phyloP scores from a whole-genome alignment of 2,113 vertebrate species.

The Riparia riparia region DNA sequence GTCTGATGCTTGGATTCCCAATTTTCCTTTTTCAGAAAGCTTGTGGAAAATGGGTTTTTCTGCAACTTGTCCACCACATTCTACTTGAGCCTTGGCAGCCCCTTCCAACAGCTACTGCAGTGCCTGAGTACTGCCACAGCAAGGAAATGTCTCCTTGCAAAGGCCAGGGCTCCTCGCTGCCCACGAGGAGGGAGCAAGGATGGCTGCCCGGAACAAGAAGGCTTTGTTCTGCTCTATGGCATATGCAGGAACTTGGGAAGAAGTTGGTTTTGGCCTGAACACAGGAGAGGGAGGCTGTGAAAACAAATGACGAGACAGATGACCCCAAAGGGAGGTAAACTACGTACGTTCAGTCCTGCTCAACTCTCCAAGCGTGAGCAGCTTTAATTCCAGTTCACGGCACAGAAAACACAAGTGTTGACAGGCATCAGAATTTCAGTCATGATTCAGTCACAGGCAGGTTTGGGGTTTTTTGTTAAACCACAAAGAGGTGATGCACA shows the following conservation, averaged over 20 bases:
- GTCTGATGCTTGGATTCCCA: not conserved
- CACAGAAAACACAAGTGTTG: not conserved
- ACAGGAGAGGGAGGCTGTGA: not conserved
- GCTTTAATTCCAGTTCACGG: not conserved
- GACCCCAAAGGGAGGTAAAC: not conserved
- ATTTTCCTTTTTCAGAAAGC: not conserved
- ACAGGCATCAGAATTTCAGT: not conserved
- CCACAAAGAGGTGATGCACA: not conserved
- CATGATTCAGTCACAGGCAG: not conserved
- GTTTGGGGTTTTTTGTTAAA: not conserved
- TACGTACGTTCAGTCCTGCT: not conserved
- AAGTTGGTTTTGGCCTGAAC: constrained; percentile 28
- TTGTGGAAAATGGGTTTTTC: not conserved
- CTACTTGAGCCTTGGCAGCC: not conserved
- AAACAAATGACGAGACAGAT: not conserved
- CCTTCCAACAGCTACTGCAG: not conserved
- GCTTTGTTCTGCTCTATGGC: constrained; percentile 22
- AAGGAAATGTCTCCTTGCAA: not conserved
- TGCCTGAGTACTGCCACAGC: fast-evolving
- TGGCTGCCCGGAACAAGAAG: not conserved
- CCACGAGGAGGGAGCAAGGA: not conserved
- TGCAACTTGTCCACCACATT: not conserved
- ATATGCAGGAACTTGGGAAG: not conserved
- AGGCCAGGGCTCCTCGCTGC: not conserved
- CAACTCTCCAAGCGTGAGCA: not conserved